phyloP scores from a whole-genome alignment of 2,113 vertebrate genomes.

The Macquaria ambigua region DNA sequence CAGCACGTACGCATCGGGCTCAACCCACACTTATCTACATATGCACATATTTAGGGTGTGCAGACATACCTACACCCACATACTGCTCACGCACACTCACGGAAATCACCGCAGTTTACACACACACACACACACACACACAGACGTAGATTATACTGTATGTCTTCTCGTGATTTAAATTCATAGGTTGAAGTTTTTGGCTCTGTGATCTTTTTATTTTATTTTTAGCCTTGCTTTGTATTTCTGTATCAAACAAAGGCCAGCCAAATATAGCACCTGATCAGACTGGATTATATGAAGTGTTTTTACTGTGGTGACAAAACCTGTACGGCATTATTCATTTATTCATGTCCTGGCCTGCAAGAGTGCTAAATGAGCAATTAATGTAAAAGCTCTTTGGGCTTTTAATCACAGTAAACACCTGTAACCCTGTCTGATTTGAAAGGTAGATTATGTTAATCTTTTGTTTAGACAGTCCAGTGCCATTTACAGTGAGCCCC shows the following conservation, averaged over 20 bases:
- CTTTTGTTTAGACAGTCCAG: slow-evolving; percentile 59
- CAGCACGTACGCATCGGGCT: slow-evolving; percentile 13
- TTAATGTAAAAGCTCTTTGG: slow-evolving; percentile 64
- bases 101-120: neutral
- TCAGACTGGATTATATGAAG: slow-evolving; percentile 50
- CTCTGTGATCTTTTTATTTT: slow-evolving; percentile 25
- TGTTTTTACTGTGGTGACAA: slow-evolving; percentile 35
- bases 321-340: slow-evolving; percentile 38
- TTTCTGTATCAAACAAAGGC: slow-evolving; percentile 53
- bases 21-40: slow-evolving; percentile 44
- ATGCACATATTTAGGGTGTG: slow-evolving; percentile 40
- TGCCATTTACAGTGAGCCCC: slow-evolving; percentile 21
- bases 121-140: neutral
- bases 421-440: slow-evolving; percentile 69
- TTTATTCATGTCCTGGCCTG: slow-evolving; percentile 35
- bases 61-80: slow-evolving; percentile 35
- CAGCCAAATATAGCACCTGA: slow-evolving; percentile 36
- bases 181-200: slow-evolving; percentile 6
- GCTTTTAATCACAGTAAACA: slow-evolving; percentile 69
- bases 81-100: neutral
- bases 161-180: slow-evolving; percentile 26
- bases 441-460: slow-evolving; percentile 75
- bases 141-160: neutral
- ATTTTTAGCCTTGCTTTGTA: slow-evolving; percentile 43
- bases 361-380: slow-evolving; percentile 49